Conservation (phyloP, 1,140 invertebrate species). For the Mycetomoellerius zeteki region DNA sequence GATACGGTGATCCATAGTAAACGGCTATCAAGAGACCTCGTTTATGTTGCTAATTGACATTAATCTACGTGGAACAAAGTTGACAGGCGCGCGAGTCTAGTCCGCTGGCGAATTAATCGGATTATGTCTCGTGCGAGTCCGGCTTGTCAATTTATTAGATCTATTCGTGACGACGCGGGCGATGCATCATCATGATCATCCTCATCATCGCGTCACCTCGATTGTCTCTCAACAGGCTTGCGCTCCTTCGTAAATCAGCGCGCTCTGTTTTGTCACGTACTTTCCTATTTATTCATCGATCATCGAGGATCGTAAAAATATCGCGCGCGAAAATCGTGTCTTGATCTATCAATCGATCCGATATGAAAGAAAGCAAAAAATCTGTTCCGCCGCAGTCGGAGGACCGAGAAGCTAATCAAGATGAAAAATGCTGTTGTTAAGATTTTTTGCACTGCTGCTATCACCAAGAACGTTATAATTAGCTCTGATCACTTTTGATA, state of each 20-base stretch:
- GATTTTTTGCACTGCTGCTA: background rate
- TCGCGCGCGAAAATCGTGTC: background rate
- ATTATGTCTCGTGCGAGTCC: constrained; percentile 41
- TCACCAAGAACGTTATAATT: background rate
- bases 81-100: background rate
- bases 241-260: background rate
- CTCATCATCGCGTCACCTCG: constrained; percentile 20
- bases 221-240: constrained; percentile 21
- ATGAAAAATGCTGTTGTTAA: constrained; percentile 37
- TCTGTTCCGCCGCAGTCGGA: background rate
- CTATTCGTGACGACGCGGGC: constrained; percentile 42
- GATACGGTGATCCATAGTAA: background rate
- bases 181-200: constrained; percentile 8
- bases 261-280: constrained; percentile 25
- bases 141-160: constrained; percentile 32
- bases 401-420: background rate
- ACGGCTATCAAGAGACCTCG: constrained; percentile 30
- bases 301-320: background rate
- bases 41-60: constrained; percentile 52
- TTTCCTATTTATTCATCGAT: background rate
- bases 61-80: constrained; percentile 45
- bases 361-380: constrained; percentile 43
- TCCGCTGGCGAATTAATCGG: constrained; percentile 46
- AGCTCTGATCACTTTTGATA: background rate
- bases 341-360: background rate